phyloP scores from a whole-genome alignment of 2,797 vertebrate genomes.

The Catamblyrhynchus diadema region DNA sequence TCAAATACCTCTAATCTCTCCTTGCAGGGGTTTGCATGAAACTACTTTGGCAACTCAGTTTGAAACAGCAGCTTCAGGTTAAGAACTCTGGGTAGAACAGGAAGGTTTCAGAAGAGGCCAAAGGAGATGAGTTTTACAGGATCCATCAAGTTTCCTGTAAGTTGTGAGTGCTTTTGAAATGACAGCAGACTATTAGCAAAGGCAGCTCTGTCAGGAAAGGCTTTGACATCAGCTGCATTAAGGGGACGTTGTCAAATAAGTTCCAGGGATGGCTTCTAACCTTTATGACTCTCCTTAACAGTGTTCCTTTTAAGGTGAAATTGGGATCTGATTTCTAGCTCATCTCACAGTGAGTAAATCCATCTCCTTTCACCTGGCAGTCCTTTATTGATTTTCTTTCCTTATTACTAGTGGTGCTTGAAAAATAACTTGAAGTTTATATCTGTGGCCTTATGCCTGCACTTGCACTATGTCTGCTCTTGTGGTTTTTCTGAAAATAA shows the following conservation, averaged over 20 bases:
- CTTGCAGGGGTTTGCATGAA: background rate
- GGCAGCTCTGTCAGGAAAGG: background rate
- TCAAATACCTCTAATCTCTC: background rate
- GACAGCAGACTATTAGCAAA: background rate
- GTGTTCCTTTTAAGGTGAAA: background rate
- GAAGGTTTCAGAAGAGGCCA: background rate
- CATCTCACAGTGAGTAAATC: background rate
- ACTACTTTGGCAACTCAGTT: background rate
- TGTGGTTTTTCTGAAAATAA: conserved; percentile 41
- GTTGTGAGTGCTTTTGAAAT: background rate
- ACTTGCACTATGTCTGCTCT: conserved; percentile 20
- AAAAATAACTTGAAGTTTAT: background rate
- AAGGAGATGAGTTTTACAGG: background rate
- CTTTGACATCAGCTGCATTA: background rate
- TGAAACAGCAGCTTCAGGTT: background rate
- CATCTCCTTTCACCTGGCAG: background rate
- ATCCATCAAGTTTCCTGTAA: background rate
- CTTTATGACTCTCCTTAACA: background rate
- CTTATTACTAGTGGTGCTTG: background rate
- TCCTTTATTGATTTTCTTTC: conserved; percentile 16
- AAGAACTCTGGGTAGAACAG: background rate
- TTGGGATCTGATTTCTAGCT: background rate
- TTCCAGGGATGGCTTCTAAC: background rate
- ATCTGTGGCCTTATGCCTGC: background rate
- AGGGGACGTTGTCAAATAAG: background rate